phyloP scores from a whole-genome alignment of 2,113 vertebrate genomes.

The Hystrix brachyura region DNA sequence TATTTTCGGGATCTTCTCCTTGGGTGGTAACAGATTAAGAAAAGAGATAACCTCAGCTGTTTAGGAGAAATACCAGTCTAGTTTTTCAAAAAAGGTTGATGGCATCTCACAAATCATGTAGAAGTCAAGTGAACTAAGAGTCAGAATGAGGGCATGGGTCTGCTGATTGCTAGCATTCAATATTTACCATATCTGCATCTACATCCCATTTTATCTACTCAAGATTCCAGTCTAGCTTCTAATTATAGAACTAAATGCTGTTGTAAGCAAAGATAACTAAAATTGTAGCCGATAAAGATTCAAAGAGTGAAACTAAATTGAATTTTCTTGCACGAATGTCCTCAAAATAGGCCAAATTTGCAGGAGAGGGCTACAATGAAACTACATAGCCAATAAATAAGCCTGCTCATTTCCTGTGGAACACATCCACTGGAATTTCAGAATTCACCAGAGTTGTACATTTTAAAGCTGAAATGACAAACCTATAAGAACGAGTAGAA shows the following conservation, averaged over 20 bases:
- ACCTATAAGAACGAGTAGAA: not conserved
- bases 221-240: not conserved
- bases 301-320: not conserved
- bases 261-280: conserved; percentile 6
- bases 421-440: not conserved
- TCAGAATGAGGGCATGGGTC: not conserved
- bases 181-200: not conserved
- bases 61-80: not conserved
- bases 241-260: conserved; percentile 16
- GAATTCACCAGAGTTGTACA: not conserved
- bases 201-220: not conserved
- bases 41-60: not conserved
- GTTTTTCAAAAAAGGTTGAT: not conserved
- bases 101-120: not conserved
- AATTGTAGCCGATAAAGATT: not conserved
- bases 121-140: not conserved
- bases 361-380: not conserved
- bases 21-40: not conserved
- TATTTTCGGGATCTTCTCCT: not conserved
- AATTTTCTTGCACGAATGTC: not conserved
- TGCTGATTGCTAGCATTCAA: not conserved
- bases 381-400: not conserved
- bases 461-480: conserved; percentile 22
- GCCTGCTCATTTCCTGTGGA: not conserved
- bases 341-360: not conserved